Conservation (phyloP, 2,888 invertebrate species). For the Conus canariensis region DNA sequence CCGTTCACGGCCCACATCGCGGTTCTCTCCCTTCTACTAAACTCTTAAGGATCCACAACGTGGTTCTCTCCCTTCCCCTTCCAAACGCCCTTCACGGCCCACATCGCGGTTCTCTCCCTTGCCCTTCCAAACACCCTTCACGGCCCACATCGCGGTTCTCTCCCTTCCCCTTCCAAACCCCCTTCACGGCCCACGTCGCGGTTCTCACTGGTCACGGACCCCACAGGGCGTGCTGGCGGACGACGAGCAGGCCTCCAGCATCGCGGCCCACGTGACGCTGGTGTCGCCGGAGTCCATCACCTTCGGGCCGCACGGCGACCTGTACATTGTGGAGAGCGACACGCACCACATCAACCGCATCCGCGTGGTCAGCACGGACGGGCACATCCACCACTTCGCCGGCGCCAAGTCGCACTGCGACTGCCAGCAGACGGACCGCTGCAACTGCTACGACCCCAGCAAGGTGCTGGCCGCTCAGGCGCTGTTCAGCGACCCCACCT, state of each 20-base stretch:
- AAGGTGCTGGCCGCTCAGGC: conserved; percentile 90
- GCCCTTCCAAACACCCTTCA: too few species aligned
- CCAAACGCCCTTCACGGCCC: too few species aligned
- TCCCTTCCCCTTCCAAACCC: too few species aligned
- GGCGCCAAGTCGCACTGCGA: conserved; percentile 87
- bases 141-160: too few species aligned
- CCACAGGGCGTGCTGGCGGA: conserved; percentile 67
- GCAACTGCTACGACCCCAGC: conserved; percentile 90
- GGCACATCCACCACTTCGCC: conserved; percentile 94
- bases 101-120: too few species aligned
- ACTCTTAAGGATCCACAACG: too few species aligned
- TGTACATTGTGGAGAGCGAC: conserved; percentile 96
- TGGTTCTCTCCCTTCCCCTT: too few species aligned
- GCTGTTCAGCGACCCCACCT: conserved; percentile 91
- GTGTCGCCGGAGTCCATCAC: conserved; percentile 93
- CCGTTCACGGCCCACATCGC: too few species aligned
- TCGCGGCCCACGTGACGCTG: conserved; percentile 91
- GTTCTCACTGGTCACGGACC: too few species aligned
- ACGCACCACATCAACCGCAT: conserved; percentile 91
- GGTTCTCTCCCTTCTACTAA: too few species aligned
- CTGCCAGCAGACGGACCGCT: conserved; percentile 83
- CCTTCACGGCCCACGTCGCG: too few species aligned
- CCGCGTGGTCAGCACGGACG: conserved; percentile 93
- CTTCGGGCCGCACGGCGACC: conserved; percentile 93
- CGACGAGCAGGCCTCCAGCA: conserved; percentile 70